Percentiles rank a stretch among this genome's conserved stretches.
phyloP scores from a whole-genome alignment of 1,140 invertebrate genomes.

The Penaeus chinensis region DNA sequence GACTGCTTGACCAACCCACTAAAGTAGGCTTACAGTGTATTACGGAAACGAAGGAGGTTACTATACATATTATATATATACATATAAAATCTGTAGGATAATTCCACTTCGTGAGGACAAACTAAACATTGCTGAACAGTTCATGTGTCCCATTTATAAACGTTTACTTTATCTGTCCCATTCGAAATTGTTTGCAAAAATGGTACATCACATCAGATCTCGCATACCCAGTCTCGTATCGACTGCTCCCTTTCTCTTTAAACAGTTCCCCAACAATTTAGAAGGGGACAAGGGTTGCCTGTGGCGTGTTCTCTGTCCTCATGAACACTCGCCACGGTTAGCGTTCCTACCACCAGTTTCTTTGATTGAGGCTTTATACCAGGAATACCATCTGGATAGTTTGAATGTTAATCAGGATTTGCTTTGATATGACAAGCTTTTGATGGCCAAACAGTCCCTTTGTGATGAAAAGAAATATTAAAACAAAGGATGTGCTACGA shows the following conservation, averaged over 20 bases:
- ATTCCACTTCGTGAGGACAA: slow-evolving; percentile 2
- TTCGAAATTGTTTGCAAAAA: slow-evolving; percentile 30
- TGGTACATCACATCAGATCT: background rate
- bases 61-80: background rate
- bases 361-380: no score
- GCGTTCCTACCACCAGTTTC: no score
- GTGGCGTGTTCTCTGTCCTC: no score
- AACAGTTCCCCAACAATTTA: no score
- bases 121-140: background rate
- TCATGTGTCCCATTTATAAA: slow-evolving; percentile 34
- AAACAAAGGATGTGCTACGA: no score
- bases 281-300: no score
- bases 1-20: background rate
- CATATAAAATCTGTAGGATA: background rate
- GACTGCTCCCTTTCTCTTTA: background rate
- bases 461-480: no score
- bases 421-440: no score
- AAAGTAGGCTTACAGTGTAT: background rate
- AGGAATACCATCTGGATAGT: no score
- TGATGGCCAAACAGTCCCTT: no score
- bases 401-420: no score
- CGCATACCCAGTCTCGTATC: background rate
- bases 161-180: slow-evolving; percentile 34
- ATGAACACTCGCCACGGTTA: no score
- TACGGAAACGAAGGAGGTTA: background rate